Evolutionary conservation across 2,797 vertebrate species (phyloP), one percentile per base, ranked within the genome.

Genomic region (Gadopsis bispinosus): DNA sequence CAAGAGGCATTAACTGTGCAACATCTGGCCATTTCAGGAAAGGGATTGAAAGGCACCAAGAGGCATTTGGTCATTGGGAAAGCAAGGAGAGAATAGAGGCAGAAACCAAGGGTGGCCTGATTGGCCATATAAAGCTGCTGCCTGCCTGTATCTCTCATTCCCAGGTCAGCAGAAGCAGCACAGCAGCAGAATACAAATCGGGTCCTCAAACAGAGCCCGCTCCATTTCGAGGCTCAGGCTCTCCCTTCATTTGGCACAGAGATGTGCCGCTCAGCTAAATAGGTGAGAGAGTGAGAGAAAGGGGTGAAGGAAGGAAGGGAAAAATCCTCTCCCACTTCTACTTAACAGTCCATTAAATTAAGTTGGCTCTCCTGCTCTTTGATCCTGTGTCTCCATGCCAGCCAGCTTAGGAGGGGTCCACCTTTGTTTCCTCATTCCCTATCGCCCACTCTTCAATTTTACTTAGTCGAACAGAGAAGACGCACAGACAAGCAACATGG

Each of bases 151-250:
- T 92, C 89, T 91, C 84, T 91, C 89, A 83, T 70, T 85, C 87
- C 72, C 91, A 93, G 93, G 88, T 93, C 92, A 90, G 84, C 62
- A 81, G 83, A 87, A 81, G 86, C 81, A 53, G 83, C 83, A 73
- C 79, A 48, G 75, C 75, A 68, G 83, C 82, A 79, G 91, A 93
- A 94, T 94, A 93, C 87, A 93, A 93, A 94, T 93, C 69, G 86
- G 88, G 62, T 84, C 87, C 93, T 94, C 90, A 92, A 91, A 94
- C 73, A 20, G 54, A 80, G 60, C 74, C 48, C 0, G 69, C 80
- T 88, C 78, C 84, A 73, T 92, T 88, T 72, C 79, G 83, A 81
- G 84, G 71, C 85, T 90, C 76, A 75, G 83, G 50, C 74, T 7
- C 80, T 91, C 69, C 78, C 80, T 81, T 89, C 79, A 84, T 92